A percentile compares a stretch with the other conserved stretches of the same genome.
phyloP scores from a whole-genome alignment of 2,113 vertebrate genomes.

The Benitochromis conjunctus region DNA sequence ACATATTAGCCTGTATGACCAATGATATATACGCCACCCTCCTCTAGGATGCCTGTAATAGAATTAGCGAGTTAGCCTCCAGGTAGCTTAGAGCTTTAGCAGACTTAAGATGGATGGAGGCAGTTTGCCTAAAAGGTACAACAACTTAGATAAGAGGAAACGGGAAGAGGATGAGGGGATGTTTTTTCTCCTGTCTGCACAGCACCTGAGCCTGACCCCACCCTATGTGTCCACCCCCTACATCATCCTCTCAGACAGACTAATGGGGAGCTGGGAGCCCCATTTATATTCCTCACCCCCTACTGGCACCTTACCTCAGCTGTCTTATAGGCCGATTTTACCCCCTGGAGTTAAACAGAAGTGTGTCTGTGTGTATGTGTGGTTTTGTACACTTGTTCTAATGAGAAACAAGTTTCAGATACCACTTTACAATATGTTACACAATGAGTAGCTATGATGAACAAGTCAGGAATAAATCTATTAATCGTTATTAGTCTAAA shows the following conservation, averaged over 20 bases:
- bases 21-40: neutral
- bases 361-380: neutral
- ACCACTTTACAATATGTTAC: neutral
- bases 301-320: conserved; percentile 26
- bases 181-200: conserved; percentile 25
- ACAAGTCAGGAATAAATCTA: neutral
- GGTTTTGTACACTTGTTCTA: neutral
- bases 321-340: conserved; percentile 20
- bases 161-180: neutral
- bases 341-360: conserved; percentile 8
- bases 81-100: conserved; percentile 17
- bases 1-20: neutral
- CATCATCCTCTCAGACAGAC: conserved; percentile 47
- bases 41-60: neutral
- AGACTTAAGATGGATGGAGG: conserved; percentile 44
- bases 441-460: neutral
- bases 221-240: conserved; percentile 24
- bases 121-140: conserved; percentile 29
- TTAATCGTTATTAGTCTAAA: neutral
- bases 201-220: conserved; percentile 57
- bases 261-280: conserved; percentile 37
- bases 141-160: conserved; percentile 36
- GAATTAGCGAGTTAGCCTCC: conserved; percentile 31
- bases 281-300: conserved; percentile 48
- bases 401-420: neutral